phyloP scores from a whole-genome alignment of 2,113 vertebrate genomes.

The Archocentrus centrarchus region DNA sequence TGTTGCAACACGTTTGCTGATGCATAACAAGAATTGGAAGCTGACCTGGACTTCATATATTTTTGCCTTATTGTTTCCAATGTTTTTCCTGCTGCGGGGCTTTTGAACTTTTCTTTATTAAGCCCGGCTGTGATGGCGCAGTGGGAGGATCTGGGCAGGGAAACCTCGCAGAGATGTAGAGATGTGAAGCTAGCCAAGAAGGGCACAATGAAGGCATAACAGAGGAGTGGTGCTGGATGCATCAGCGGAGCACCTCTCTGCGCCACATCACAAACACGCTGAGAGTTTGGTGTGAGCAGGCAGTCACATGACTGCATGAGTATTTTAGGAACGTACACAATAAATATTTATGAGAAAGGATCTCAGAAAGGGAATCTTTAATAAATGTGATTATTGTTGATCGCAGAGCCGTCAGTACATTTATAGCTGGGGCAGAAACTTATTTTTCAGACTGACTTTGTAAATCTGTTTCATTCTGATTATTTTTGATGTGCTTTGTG shows the following conservation, averaged over 20 bases:
- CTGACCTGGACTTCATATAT: background rate
- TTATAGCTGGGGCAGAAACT: background rate
- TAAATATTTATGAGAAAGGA: constrained; percentile 11
- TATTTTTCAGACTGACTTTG: background rate
- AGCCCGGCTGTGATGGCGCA: background rate
- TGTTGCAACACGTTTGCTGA: background rate
- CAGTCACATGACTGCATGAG: background rate
- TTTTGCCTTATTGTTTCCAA: constrained; percentile 58
- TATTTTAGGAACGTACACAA: background rate
- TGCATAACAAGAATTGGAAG: background rate
- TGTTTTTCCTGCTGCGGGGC: background rate
- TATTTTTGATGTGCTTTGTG: constrained; percentile 1
- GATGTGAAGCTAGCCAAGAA: background rate
- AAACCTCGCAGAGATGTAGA: background rate
- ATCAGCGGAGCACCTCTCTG: background rate
- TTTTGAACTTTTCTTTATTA: background rate
- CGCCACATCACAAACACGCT: background rate
- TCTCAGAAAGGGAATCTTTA: constrained; percentile 36
- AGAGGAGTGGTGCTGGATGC: background rate
- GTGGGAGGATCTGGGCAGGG: background rate
- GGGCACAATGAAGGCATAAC: background rate
- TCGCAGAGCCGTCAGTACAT: background rate
- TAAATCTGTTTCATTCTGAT: constrained; percentile 7
- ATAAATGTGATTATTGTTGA: background rate
- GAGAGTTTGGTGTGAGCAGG: no score